Percentiles rank a stretch among this genome's conserved stretches.
Evolutionary conservation across 23 tunicate genomes (phyloP).

Genomic region (Trididemnum miniatum): DNA sequence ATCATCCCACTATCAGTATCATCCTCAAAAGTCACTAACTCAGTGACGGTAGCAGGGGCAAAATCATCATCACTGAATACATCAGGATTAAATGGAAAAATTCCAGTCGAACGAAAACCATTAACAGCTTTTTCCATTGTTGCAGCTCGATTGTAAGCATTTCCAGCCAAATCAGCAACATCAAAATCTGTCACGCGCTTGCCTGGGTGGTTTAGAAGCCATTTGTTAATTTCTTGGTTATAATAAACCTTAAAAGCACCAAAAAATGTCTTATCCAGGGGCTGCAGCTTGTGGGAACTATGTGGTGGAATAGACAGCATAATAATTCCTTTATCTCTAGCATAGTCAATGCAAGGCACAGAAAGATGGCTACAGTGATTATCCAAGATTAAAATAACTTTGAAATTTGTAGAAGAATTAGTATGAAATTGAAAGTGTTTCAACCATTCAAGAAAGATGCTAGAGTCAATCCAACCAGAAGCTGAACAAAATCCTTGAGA

Average conservation of each 20-base stretch:
- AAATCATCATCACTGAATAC: constrained; percentile 12
- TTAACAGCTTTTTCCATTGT: constrained; percentile 4
- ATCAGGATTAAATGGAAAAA: constrained; percentile 6
- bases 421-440: background rate
- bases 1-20: background rate
- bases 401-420: background rate
- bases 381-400: constrained; percentile 8
- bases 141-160: background rate
- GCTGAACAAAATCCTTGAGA: background rate
- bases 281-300: constrained; percentile 1
- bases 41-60: constrained; percentile 12
- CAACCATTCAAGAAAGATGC: background rate
- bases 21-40: constrained; percentile 6
- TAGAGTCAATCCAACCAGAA: constrained; percentile 14
- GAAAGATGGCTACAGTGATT: constrained; percentile 11
- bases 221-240: constrained; percentile 5
- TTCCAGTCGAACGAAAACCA: constrained; percentile 2
- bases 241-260: constrained; percentile 3
- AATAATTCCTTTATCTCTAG: constrained; percentile 10
- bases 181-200: background rate
- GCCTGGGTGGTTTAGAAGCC: background rate
- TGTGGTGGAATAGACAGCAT: constrained; percentile 19
- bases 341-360: background rate
- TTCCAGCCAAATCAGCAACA: background rate
- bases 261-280: constrained; percentile 5